These are phyloP conservation scores for Dimorphilus gyrociliatus DNA, from an alignment of 2,888 invertebrate species.

Conservation along the genomic window DNA sequence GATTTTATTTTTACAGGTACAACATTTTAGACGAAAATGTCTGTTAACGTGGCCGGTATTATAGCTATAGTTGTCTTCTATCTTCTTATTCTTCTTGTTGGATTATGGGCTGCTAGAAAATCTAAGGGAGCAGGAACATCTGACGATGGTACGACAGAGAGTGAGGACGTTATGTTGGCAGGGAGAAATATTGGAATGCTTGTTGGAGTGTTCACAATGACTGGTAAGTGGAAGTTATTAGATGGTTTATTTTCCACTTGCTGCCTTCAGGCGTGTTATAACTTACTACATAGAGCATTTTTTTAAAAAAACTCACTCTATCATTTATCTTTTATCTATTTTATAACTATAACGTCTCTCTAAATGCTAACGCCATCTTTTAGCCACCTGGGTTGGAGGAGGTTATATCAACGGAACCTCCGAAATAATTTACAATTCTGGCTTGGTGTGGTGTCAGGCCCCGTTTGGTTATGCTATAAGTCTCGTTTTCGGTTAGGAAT, in stretches of 20 bases:
- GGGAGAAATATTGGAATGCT: constrained; percentile 86
- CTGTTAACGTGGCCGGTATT: constrained; percentile 60
- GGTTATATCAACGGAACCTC: constrained; percentile 99
- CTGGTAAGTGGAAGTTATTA: constrained; percentile 47
- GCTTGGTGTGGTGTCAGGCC: constrained; percentile 88
- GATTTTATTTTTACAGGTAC: neutral
- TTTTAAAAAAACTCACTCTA: neutral
- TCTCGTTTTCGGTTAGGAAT: constrained; percentile 65
- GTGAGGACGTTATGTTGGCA: constrained; percentile 94
- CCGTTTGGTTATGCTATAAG: constrained; percentile 96
- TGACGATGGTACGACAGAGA: constrained; percentile 30
- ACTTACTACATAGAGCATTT: neutral
- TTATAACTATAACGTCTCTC: neutral
- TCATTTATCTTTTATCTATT: constrained; percentile 3
- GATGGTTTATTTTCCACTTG: too few relatives aligned
- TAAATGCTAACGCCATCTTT: too few relatives aligned
- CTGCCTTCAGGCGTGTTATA: too few relatives aligned
- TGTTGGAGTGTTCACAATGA: constrained; percentile 98
- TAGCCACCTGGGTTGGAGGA: constrained; percentile 98
- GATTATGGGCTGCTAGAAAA: constrained; percentile 92
- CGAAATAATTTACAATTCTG: constrained; percentile 75
- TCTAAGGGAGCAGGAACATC: constrained; percentile 43
- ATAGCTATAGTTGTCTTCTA: constrained; percentile 90
- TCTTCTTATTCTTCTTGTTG: constrained; percentile 78
- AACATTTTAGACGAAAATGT: constrained; percentile 14